Base-by-base conservation (phyloP, 2,888 invertebrate genomes). In the Meteorus cinctellus region DNA sequence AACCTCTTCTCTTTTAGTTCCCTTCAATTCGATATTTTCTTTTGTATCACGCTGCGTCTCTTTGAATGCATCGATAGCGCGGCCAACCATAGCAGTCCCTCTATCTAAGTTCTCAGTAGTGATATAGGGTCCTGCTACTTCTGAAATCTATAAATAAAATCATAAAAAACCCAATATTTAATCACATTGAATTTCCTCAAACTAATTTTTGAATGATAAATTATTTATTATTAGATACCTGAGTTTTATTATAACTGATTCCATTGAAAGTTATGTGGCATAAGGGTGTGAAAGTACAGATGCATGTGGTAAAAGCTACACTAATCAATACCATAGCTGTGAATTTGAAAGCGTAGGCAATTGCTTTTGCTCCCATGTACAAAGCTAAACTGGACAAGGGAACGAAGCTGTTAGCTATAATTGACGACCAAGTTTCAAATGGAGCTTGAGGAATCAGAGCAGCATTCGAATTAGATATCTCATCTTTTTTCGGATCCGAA, bases 201-300 rank as follows among this genome's bases (percentile, higher is more conserved):
- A 41, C 12, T 0, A 41, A 41, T 41, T 10, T 0, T 12, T 12
- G 8, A 41, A 41, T 12, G 8, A 41, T 41, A 12, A 12, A 41
- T 41, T 8, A 41, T 27, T 27, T 68, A 48, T 4, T 31, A 31
- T 51, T 41, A 29, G 29, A 76, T 79, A 83, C 84, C 80, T 82
- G 79, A 68, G 76, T 72, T 12, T 81, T 82, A 31, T 51, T 78
- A n/a, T 83, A 31, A 27, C 79, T 81, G 76, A 90, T 81, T 68
- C 90, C 91, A 31, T 90, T 87, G 85, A 93, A 92, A 0, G 90
- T 90, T 73, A 93, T 92, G 4, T 90, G 90, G 84, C 94, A 94
- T 19, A 94, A 83, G 10, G 93, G 92, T 0, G 94, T 94, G 78
- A 93, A 91, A 0, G 92, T 91, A 84, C 94, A 94, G 0, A 94